Evolutionary conservation across 1,140 invertebrate species (phyloP), one percentile per base, ranked within the genome.

Genomic region (Drosophila nannoptera): DNA sequence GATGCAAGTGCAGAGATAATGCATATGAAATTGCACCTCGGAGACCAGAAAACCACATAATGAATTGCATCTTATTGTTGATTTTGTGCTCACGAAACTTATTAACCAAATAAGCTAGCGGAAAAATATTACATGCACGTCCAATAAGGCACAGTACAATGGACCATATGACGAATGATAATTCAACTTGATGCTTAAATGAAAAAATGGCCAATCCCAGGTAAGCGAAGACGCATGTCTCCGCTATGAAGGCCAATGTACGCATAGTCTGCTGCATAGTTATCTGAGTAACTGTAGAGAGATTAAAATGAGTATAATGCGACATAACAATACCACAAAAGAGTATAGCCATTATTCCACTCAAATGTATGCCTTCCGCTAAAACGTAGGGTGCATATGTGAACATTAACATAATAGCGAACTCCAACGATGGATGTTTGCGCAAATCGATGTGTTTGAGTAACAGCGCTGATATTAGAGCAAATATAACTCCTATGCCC

Each of bases 291-390:
- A 99, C 95, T 14, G 98, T 98, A 2, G 98, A 99, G 11, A 99
- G 90, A 90, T 99, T 99, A 80, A 97, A 98, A 92, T 99, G 98
- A 12, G 98, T 99, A 86, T 99, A 99, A 90, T 99, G 98, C 0
- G 98, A 99, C 98, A 99, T 99, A 0, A 99, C 97, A 87, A 99
- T 97, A 3, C 98, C 98, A 91, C 97, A 98, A 89, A 99, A 99
- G 65, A 99, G 91, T 81, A 99, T 99, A 11, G 98, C 98, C 98
- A 99, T 99, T 43, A 99, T 99, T 64, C 97, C 97, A 95, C 91
- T 70, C 92, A 92, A 40, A 40, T 89, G 88, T 54, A 89, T 88
- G 40, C 98, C 98, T 91, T 99, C 98, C 45, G 98, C 98, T 40
- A 99, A 90, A 9, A 97, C 97, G 91, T 99, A 99, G 0, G 98